phyloP scores from a whole-genome alignment of 1,140 invertebrate genomes.

The Drosophila hydei region DNA sequence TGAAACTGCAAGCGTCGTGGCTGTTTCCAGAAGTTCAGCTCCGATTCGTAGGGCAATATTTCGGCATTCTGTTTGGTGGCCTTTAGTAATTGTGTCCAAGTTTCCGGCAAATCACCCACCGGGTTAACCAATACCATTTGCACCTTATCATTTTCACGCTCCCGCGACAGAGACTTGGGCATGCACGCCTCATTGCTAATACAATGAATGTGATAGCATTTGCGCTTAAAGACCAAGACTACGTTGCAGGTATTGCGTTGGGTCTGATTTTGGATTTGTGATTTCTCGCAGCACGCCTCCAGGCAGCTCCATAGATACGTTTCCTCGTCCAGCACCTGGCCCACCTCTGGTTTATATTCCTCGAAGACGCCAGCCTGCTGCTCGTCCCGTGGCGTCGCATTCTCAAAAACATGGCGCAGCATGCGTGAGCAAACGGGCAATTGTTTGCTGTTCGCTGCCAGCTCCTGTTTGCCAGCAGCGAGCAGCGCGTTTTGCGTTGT shows the following conservation, averaged over 20 bases:
- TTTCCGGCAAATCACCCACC: conserved; percentile 69
- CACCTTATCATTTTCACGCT: conserved; percentile 85
- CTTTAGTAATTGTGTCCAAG: conserved; percentile 86
- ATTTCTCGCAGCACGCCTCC: conserved; percentile 88
- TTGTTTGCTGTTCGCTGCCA: conserved; percentile 10
- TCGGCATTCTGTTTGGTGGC: conserved; percentile 55
- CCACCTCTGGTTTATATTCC: conserved; percentile 60
- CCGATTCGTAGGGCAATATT: conserved; percentile 56
- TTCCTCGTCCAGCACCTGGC: conserved; percentile 56
- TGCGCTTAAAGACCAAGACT: conserved; percentile 89
- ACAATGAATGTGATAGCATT: conserved; percentile 91
- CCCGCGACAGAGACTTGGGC: conserved; percentile 86
- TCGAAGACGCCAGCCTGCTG: conserved; percentile 68
- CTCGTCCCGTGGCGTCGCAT: conserved; percentile 69
- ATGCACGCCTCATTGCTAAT: conserved; percentile 88
- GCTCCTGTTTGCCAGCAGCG: conserved; percentile 35
- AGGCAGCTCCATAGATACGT: conserved; percentile 86
- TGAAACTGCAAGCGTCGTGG: conserved; percentile 60
- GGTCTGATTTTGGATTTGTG: conserved; percentile 57
- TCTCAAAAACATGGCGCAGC: conserved; percentile 77
- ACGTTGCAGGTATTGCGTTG: conserved; percentile 88
- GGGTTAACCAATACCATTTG: conserved; percentile 91
- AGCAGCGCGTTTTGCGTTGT: conserved; percentile 53
- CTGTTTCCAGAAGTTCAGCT: conserved; percentile 78
- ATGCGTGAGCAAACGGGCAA: conserved; percentile 60